A percentile compares a stretch with the other conserved stretches of the same genome.
phyloP scores from a whole-genome alignment of 2,113 vertebrate genomes.

The Grantiella picta region DNA sequence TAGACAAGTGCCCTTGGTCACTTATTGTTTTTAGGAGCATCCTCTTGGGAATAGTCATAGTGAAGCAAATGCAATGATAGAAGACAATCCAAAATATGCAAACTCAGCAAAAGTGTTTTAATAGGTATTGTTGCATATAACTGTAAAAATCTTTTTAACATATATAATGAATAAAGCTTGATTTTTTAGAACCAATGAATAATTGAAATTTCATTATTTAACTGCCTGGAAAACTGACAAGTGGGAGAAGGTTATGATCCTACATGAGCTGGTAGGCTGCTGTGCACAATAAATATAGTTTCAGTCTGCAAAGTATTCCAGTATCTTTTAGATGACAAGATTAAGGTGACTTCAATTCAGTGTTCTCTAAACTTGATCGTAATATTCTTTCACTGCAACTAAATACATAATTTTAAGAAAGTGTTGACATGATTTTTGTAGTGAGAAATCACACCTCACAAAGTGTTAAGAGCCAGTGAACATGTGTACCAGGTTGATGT shows the following conservation, averaged over 20 bases:
- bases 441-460: background rate
- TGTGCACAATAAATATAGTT: background rate
- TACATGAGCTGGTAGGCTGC: background rate
- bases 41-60: background rate
- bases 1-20: background rate
- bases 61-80: background rate
- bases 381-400: background rate
- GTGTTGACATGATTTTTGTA: background rate
- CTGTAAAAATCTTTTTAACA: background rate
- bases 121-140: background rate
- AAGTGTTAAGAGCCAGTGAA: background rate
- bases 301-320: background rate
- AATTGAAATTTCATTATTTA: background rate
- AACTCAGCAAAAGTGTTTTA: background rate
- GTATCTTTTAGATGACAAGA: background rate
- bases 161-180: background rate
- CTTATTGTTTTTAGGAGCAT: background rate
- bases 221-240: background rate
- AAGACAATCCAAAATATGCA: background rate
- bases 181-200: background rate
- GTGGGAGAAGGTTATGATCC: background rate
- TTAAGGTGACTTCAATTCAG: background rate
- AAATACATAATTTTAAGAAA: background rate
- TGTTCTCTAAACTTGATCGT: background rate
- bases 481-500: background rate